Evolutionary conservation across 64 coral and sea anemone genomes (phyloP), one percentile per base, ranked within the genome.

Genomic region (Montipora cactus): DNA sequence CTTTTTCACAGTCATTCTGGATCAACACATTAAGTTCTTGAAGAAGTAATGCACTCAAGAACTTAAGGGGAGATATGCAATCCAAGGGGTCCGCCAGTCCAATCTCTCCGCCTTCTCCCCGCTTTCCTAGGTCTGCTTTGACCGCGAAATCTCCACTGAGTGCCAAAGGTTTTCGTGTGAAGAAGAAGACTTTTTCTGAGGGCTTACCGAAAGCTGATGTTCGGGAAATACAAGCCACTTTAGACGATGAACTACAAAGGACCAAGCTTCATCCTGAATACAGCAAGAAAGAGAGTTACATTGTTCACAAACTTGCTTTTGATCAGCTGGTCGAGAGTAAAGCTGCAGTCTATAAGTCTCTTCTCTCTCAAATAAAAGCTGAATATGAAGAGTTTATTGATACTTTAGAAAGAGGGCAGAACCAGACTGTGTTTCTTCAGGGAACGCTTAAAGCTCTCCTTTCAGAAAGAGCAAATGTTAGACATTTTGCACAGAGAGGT

Each of bases 391-490:
- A 94, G 44, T 92, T 93, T 49, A 93, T 99, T 66, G 81, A 81
- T 47, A 93, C 95, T 68, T 55, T 99, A 44, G 98, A 99, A 28
- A 99, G 94, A 81, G 98, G 98, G 18, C 88, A 93, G 53, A 94
- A 86, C 28, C 92, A 99, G 46, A 87, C 89, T n/a, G 76, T 92
- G 14, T 99, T 94, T 81, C 88, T 99, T 51, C 92, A 94, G 21
- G 85, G 95, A 16, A 91, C 92, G 87, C 67, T 99, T 10, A 94
- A 99, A 88, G 89, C 95, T 48, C 74, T 94, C 22, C 73, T 99
- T 49, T 95, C 91, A 19, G 95, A 96, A 70, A 96, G 96, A 78
- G 88, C 80, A 25, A 99, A 93, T 7, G 46, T 96, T 48, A 84
- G 85, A 13, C 84, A 99, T 20, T 99, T 89, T 79, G 57, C 89